Base-by-base conservation (phyloP, 2,797 vertebrate species). In the Tokudaia tokunoshimensis region DNA sequence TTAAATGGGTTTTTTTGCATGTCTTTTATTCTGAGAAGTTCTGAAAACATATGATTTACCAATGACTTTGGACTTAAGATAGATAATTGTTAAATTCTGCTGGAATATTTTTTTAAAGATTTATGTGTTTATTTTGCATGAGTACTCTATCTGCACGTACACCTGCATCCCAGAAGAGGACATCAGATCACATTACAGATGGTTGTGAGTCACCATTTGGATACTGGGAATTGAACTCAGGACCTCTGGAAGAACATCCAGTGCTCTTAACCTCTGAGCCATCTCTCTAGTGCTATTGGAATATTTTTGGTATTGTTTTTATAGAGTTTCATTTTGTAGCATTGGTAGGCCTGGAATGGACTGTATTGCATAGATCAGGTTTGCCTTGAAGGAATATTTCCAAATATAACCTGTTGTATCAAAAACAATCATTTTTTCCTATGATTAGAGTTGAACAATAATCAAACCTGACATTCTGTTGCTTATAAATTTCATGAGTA, bases 21-120 rank as follows among this genome's bases (percentile, higher is more conserved):
- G 19, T 87, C 63, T 37, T 55, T 47, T 5, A 87, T 50, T 87
- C 17, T 41, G 72, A 55, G 22, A 52, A 87, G 50, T 87, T 84
- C 13, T 55, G 67, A 29, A 87, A 86, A 74, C n/a, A 79, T 81
- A 76, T 72, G 83, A 20, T 94, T 95, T 67, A 29, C n/a, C 59
- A 65, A 34, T 92, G 11, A 72, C 75, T 94, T 92, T 95, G 37
- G 10, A 94, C 91, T 94, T n/a, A 93, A 50, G 1, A 81, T 37
- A 19, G 4, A 17, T 74, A 91, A 80, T 75, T 74, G 31, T 61
- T 86, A 20, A 72, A 29, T 91, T 93, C 91, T 10, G 90, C 82
- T 37, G 11, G 31, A 88, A 76, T 92, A 70, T 6, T 47, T 76
- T 78, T 29, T 70, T n/a, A 17, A 17, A n/a, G 34, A n/a, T 70